phyloP scores from a whole-genome alignment of 2,113 vertebrate species.

The Lontra canadensis region DNA sequence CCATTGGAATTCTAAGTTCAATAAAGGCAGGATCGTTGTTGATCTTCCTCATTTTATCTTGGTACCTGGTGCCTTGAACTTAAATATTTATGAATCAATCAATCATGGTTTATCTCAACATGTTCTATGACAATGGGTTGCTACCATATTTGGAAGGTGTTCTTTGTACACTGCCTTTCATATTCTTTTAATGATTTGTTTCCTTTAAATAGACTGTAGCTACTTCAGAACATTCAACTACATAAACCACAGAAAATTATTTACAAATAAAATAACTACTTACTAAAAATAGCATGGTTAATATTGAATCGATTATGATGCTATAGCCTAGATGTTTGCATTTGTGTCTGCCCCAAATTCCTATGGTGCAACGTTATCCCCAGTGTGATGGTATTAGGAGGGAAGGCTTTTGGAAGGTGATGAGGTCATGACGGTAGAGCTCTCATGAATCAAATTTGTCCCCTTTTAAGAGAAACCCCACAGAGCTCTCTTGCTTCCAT shows the following conservation, averaged over 20 bases:
- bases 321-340: not conserved
- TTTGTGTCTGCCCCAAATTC: not conserved
- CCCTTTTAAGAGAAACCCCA: not conserved
- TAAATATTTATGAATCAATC: not conserved
- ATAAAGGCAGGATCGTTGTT: not conserved
- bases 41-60: not conserved
- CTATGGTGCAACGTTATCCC: not conserved
- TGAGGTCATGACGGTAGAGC: not conserved
- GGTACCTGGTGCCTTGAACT: not conserved
- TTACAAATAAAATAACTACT: not conserved
- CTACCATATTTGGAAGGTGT: not conserved
- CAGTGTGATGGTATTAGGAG: not conserved
- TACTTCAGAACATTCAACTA: not conserved
- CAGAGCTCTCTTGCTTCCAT: not conserved
- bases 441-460: not conserved
- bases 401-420: not conserved
- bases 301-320: not conserved
- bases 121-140: not conserved
- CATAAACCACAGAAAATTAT: not conserved
- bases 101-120: not conserved
- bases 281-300: not conserved
- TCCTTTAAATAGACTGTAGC: not conserved
- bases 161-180: not conserved
- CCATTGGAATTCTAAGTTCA: not conserved
- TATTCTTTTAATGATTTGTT: not conserved